A percentile compares a stretch with the other conserved stretches of the same genome.
Conservation (phyloP, 2,113 vertebrate species). For the Cepphus grylle region DNA sequence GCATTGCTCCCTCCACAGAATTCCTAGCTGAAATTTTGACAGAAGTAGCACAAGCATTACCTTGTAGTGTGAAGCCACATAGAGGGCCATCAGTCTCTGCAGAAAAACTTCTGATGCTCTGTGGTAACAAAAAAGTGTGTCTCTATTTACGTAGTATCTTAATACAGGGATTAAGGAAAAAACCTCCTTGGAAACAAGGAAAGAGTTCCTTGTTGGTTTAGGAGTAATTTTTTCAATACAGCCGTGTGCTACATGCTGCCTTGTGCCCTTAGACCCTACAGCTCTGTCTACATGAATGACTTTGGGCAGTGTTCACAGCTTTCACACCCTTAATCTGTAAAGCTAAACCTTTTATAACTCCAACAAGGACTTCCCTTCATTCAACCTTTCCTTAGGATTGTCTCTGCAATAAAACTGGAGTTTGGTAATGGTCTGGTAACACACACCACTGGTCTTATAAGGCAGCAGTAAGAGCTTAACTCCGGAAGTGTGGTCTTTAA, state of each 20-base stretch:
- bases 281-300: neutral
- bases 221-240: neutral
- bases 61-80: conserved; percentile 98
- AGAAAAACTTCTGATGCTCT: conserved; percentile 94
- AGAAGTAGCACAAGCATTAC: conserved; percentile 57
- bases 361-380: neutral
- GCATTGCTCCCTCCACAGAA: neutral
- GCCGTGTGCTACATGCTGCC: neutral
- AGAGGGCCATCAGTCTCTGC: conserved; percentile 95
- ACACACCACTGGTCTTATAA: accelerated
- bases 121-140: conserved; percentile 97
- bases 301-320: neutral
- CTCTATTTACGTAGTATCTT: conserved; percentile 96
- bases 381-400: neutral
- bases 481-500: neutral
- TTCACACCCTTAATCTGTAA: neutral
- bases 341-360: neutral
- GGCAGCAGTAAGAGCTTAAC: neutral
- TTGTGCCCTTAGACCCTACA: neutral
- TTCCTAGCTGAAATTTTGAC: neutral
- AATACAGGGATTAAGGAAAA: conserved; percentile 69
- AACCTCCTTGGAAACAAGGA: neutral
- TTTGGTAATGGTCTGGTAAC: neutral
- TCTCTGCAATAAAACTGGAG: neutral
- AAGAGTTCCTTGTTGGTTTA: neutral